Percentiles rank a stretch among this genome's conserved stretches.
Conservation (phyloP, 2,888 invertebrate genomes). For the Cyclophora albipunctata region DNA sequence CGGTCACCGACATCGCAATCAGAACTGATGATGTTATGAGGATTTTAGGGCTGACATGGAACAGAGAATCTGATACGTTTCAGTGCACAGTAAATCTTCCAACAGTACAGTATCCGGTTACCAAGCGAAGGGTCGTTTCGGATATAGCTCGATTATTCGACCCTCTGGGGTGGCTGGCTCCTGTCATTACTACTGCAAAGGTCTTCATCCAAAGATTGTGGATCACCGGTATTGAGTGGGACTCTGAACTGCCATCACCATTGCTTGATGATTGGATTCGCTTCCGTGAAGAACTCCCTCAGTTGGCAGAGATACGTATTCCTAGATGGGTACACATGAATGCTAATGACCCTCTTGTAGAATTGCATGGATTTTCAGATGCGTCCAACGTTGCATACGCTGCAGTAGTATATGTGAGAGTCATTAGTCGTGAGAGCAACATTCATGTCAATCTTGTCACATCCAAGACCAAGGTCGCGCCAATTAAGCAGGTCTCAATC, state of each 20-base stretch:
- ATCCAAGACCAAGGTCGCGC: too few relatives aligned
- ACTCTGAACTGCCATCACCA: slow-evolving; percentile 9
- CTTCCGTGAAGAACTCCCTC: too few relatives aligned
- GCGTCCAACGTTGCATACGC: too few relatives aligned
- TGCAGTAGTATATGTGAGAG: too few relatives aligned
- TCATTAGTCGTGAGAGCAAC: too few relatives aligned
- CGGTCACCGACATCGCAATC: background rate
- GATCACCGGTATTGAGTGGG: slow-evolving; percentile 14
- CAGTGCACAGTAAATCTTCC: slow-evolving; percentile 14
- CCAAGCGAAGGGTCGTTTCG: slow-evolving; percentile 23
- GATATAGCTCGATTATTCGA: slow-evolving; percentile 20
- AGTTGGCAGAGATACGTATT: too few relatives aligned
- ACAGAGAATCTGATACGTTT: slow-evolving; percentile 17
- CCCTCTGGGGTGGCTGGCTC: slow-evolving; percentile 25
- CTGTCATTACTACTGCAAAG: slow-evolving; percentile 14
- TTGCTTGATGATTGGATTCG: slow-evolving; percentile 18
- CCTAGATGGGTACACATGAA: too few relatives aligned
- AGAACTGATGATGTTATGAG: slow-evolving; percentile 17
- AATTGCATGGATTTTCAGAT: too few relatives aligned
- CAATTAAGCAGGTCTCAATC: too few relatives aligned
- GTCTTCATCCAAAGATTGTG: slow-evolving; percentile 15
- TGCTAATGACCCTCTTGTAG: too few relatives aligned
- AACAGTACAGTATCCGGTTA: slow-evolving; percentile 8
- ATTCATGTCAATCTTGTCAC: too few relatives aligned
- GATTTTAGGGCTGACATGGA: slow-evolving; percentile 27